Percentiles rank a stretch among this genome's conserved stretches.
Conservation (phyloP, 2,888 invertebrate genomes). For the Hipparchia sbordonii region DNA sequence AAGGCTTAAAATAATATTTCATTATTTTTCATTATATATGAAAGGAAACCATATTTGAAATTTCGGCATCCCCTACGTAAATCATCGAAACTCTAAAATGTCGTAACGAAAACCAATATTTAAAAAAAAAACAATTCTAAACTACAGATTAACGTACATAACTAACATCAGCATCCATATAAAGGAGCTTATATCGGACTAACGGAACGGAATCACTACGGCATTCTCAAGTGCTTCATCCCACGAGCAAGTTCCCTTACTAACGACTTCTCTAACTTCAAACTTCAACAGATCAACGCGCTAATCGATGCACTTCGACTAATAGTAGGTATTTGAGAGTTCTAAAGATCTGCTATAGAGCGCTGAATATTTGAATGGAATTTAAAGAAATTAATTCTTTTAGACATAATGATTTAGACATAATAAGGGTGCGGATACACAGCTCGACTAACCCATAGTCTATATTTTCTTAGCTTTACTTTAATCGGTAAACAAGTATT, state of each 20-base stretch:
- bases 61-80: too few species aligned
- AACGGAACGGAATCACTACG: slow-evolving; percentile 4
- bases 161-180: slow-evolving; percentile 10
- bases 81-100: too few species aligned
- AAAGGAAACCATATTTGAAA: too few species aligned
- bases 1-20: too few species aligned
- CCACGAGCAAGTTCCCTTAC: slow-evolving; percentile 22
- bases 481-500: too few species aligned
- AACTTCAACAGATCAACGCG: slow-evolving; percentile 24
- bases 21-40: too few species aligned
- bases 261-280: slow-evolving; percentile 24
- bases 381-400: neutral
- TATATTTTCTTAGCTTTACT: too few species aligned
- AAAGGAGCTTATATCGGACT: slow-evolving; percentile 7
- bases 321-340: slow-evolving; percentile 14
- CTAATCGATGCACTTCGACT: slow-evolving; percentile 25
- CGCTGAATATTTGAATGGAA: neutral
- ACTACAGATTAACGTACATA: neutral
- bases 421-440: too few species aligned
- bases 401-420: neutral
- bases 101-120: too few species aligned
- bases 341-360: slow-evolving; percentile 8
- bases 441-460: too few species aligned
- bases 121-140: neutral
- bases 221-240: slow-evolving; percentile 15